Conservation (phyloP, 2,113 vertebrate genomes). For the Elanus axillaris region DNA sequence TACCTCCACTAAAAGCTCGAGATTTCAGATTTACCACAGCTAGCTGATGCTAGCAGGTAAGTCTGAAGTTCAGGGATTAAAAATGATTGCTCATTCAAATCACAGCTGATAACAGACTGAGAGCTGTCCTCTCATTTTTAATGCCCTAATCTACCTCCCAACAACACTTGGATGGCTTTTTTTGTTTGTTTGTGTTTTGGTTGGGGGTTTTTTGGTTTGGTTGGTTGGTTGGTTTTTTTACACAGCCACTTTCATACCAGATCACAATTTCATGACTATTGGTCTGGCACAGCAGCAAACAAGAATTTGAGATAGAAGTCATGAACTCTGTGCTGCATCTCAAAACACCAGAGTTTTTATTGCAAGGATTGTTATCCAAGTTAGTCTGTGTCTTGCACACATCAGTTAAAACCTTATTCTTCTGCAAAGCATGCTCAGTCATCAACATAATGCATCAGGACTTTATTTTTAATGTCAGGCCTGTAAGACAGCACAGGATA, state of each 20-base stretch:
- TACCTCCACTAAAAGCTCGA: neutral
- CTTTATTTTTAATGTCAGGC: neutral
- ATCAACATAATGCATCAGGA: neutral
- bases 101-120: neutral
- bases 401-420: neutral
- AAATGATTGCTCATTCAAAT: neutral
- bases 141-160: neutral
- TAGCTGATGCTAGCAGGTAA: neutral
- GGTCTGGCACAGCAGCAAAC: slow-evolving; percentile 14
- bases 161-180: neutral
- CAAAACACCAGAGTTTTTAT: neutral
- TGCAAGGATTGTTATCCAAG: neutral
- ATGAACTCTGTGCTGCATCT: slow-evolving; percentile 1
- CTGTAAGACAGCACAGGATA: neutral
- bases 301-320: slow-evolving; percentile 5
- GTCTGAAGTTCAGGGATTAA: neutral
- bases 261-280: slow-evolving; percentile 48
- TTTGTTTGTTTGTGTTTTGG: neutral
- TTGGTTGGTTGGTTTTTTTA: neutral
- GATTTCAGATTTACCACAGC: neutral
- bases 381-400: slow-evolving; percentile 1
- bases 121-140: neutral
- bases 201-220: neutral
- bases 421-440: neutral
- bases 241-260: neutral